phyloP scores from a whole-genome alignment of 2,113 vertebrate species.

The Neodon shergylaensis region DNA sequence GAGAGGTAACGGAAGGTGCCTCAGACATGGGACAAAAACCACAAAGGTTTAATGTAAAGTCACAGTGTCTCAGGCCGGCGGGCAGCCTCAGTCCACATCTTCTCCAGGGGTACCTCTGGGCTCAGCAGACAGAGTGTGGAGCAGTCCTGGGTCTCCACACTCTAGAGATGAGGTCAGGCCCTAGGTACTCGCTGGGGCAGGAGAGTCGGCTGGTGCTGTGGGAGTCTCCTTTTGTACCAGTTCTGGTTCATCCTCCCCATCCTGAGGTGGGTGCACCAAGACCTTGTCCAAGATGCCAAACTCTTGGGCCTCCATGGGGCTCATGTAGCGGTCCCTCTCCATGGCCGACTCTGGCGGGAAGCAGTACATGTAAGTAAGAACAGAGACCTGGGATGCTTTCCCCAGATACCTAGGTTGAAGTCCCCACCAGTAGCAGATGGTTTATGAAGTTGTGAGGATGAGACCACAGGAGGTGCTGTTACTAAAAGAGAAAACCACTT shows the following conservation, averaged over 20 bases:
- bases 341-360: constrained; percentile 88
- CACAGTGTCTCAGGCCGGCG: constrained; percentile 30
- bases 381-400: not conserved
- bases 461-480: not conserved
- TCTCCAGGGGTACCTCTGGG: not conserved
- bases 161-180: not conserved
- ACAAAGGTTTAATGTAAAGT: constrained; percentile 72
- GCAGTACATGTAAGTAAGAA: not conserved
- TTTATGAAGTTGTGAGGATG: not conserved
- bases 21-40: not conserved
- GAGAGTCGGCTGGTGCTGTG: constrained; percentile 76
- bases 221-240: constrained; percentile 89
- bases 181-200: constrained; percentile 83
- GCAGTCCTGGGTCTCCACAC: not conserved
- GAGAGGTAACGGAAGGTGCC: not conserved
- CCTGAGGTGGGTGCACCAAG: constrained; percentile 93
- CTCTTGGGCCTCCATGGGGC: constrained; percentile 95
- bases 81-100: constrained; percentile 33
- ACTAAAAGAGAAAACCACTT: not conserved
- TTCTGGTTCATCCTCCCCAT: constrained; percentile 92
- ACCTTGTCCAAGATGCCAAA: constrained; percentile 94
- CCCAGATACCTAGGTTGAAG: not conserved
- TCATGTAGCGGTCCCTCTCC: constrained; percentile 96
- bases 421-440: too few species aligned
- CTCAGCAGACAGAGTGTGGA: not conserved